Evolutionary conservation across 2,113 vertebrate genomes (phyloP).

Genomic region (Anas platyrhynchos): DNA sequence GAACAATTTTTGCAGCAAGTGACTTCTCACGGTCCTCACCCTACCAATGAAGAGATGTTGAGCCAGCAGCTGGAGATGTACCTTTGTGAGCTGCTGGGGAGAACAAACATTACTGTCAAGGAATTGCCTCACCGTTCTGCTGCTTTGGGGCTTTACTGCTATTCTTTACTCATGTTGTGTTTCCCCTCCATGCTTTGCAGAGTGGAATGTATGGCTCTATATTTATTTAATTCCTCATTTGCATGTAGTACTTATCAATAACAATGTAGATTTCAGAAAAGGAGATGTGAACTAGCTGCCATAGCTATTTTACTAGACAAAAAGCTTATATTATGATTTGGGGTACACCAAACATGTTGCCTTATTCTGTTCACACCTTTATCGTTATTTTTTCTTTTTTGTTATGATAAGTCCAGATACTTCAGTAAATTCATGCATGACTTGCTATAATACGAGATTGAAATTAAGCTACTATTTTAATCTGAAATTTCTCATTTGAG

Average conservation of each 20-base stretch:
- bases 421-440: background rate
- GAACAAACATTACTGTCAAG: background rate
- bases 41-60: background rate
- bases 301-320: background rate
- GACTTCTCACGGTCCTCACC: background rate
- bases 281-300: background rate
- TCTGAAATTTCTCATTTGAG: background rate
- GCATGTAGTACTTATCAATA: background rate
- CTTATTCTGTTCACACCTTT: background rate
- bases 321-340: rapidly evolving
- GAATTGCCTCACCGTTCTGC: background rate
- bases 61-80: background rate
- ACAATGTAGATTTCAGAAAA: background rate
- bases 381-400: background rate
- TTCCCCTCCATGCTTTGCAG: background rate
- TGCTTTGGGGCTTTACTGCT: background rate
- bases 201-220: background rate
- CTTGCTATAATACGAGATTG: background rate
- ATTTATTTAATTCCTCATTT: background rate
- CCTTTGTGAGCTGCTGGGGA: background rate
- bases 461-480: background rate
- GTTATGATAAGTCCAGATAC: background rate
- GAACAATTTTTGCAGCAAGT: background rate
- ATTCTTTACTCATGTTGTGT: background rate
- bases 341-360: background rate